Evolutionary conservation across 2,888 invertebrate species (phyloP).

Genomic region (Norana najaformis): DNA sequence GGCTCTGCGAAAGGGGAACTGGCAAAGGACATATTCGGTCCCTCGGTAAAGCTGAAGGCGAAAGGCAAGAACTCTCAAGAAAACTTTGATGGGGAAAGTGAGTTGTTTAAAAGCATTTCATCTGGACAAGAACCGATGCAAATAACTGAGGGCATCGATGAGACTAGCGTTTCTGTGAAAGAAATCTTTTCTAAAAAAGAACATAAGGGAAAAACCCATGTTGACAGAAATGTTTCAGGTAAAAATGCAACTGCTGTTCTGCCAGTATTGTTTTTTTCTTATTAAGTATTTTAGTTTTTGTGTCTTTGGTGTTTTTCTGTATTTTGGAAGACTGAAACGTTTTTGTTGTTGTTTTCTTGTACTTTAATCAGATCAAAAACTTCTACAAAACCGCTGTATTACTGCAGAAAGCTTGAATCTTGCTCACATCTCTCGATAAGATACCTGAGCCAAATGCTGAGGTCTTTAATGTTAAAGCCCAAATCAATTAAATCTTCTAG

Average conservation of each 20-base stretch:
- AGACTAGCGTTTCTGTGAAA: background rate
- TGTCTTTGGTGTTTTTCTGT: background rate
- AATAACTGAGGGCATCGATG: background rate
- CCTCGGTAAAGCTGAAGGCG: background rate
- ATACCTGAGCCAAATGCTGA: too few species aligned
- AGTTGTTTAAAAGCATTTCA: background rate
- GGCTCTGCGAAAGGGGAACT: background rate
- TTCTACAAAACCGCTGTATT: background rate
- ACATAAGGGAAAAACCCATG: background rate
- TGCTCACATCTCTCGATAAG: too few species aligned
- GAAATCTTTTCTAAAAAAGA: background rate
- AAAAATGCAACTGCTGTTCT: background rate
- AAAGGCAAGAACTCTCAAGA: background rate
- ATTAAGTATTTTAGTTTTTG: background rate
- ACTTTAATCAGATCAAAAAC: background rate
- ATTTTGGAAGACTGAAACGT: background rate
- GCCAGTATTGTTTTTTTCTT: background rate
- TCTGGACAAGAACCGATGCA: background rate
- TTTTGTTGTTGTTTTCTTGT: background rate
- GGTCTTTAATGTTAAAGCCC: too few species aligned
- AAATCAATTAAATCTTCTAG: too few species aligned
- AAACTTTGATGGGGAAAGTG: background rate
- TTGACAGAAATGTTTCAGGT: background rate
- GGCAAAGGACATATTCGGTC: background rate
- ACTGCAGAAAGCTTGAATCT: background rate